These are phyloP conservation scores for Oreonectes daqikongensis DNA, from an alignment of 2,797 vertebrate species.

Conservation along the genomic window DNA sequence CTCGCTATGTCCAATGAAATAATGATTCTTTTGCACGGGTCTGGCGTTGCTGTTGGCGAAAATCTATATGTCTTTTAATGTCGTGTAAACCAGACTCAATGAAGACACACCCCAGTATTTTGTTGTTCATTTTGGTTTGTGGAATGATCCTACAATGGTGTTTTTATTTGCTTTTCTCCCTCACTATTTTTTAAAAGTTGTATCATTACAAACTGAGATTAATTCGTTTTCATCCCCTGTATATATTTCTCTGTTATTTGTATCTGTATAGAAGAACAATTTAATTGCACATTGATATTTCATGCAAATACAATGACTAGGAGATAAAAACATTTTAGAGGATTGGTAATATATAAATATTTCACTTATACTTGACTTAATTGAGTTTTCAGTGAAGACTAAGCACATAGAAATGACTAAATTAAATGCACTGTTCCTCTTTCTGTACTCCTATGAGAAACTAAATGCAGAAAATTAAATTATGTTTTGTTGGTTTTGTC, in stretches of 20 bases:
- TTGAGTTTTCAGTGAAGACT: constrained; percentile 74
- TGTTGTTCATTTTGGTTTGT: background rate
- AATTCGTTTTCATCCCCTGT: background rate
- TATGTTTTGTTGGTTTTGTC: constrained; percentile 79
- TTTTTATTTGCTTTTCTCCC: background rate
- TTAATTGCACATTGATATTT: constrained; percentile 64
- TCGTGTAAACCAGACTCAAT: constrained; percentile 25
- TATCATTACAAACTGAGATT: background rate
- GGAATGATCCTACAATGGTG: background rate
- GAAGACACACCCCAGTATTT: background rate
- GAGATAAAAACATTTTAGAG: constrained; percentile 60
- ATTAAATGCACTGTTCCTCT: constrained; percentile 73
- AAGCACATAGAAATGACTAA: constrained; percentile 80
- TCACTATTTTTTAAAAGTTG: background rate
- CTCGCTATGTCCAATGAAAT: constrained; percentile 72
- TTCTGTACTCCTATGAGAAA: constrained; percentile 69
- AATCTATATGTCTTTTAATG: constrained; percentile 72
- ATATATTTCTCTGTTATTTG: background rate
- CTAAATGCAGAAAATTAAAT: constrained; percentile 77
- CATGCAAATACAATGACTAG: constrained; percentile 63
- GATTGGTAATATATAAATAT: constrained; percentile 69
- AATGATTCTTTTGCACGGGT: constrained; percentile 71
- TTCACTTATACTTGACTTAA: constrained; percentile 73
- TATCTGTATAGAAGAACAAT: constrained; percentile 33
- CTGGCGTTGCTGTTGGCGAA: constrained; percentile 67